Evolutionary conservation across 1,140 invertebrate species (phyloP).

Genomic region (Plectrocnemia conspersa): DNA sequence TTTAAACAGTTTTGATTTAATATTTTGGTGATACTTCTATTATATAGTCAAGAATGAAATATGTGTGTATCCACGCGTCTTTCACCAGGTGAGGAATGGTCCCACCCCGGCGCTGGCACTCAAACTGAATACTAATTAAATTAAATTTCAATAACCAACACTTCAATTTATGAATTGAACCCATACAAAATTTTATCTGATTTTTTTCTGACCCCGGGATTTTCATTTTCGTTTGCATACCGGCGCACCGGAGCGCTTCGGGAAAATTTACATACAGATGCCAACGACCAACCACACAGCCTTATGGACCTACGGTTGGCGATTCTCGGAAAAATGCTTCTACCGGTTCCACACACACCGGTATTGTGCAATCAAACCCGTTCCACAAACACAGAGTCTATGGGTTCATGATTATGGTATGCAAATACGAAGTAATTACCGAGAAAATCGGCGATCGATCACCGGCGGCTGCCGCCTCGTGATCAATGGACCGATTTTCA

Average conservation of each 20-base stretch:
- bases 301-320: background rate
- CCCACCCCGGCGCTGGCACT: conserved; percentile 19
- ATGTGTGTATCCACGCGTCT: conserved; percentile 5
- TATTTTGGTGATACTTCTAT: too few species aligned
- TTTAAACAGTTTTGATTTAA: too few species aligned
- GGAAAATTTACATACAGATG: background rate
- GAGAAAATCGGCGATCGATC: conserved; percentile 13
- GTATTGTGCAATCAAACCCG: conserved; percentile 27
- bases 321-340: conserved; percentile 21
- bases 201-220: too few species aligned
- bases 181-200: too few species aligned
- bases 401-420: conserved; percentile 27
- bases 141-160: too few species aligned
- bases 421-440: conserved; percentile 26
- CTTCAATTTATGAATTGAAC: too few species aligned
- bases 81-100: conserved; percentile 21
- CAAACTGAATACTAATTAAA: conserved; percentile 20
- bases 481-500: too few species aligned
- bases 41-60: background rate
- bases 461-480: background rate
- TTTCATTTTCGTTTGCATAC: too few species aligned
- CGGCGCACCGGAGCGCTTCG: background rate
- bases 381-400: conserved; percentile 19
- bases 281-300: background rate
- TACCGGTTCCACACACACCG: conserved; percentile 25